Percentiles rank a stretch among this genome's conserved stretches.
Conservation (phyloP, 2,113 vertebrate genomes). For the Coptodon rendalli region DNA sequence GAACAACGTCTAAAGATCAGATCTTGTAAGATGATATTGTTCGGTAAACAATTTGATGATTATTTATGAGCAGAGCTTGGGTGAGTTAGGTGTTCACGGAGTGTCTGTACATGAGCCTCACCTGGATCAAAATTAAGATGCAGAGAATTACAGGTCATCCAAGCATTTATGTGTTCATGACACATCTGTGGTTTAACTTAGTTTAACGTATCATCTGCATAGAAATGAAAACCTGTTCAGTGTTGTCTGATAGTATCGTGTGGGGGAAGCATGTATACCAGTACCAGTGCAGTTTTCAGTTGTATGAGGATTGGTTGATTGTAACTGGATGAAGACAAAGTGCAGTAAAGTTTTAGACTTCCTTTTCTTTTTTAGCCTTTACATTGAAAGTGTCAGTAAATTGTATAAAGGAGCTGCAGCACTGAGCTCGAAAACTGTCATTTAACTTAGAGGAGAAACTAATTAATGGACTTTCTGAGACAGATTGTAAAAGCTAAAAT, state of each 20-base stretch:
- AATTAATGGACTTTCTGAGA: not conserved
- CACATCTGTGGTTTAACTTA: rapidly evolving
- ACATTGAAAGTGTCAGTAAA: not conserved
- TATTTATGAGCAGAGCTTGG: not conserved
- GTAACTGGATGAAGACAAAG: not conserved
- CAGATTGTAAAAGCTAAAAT: not conserved
- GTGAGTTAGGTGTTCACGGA: rapidly evolving
- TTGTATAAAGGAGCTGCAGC: not conserved
- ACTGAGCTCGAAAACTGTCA: not conserved
- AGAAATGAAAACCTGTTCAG: not conserved
- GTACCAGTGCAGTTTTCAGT: not conserved
- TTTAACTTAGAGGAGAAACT: not conserved
- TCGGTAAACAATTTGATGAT: not conserved
- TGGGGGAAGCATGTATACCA: not conserved
- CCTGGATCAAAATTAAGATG: not conserved
- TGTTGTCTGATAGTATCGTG: not conserved
- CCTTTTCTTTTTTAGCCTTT: not conserved
- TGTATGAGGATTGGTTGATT: not conserved
- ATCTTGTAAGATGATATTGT: not conserved
- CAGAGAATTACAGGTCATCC: not conserved
- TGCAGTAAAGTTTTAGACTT: not conserved
- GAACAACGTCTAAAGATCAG: not conserved
- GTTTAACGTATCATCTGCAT: not conserved
- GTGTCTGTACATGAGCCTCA: rapidly evolving
- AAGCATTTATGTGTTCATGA: not conserved